These are phyloP conservation scores for Eolophus roseicapilla DNA, from an alignment of 2,113 vertebrate species.

Conservation along the genomic window DNA sequence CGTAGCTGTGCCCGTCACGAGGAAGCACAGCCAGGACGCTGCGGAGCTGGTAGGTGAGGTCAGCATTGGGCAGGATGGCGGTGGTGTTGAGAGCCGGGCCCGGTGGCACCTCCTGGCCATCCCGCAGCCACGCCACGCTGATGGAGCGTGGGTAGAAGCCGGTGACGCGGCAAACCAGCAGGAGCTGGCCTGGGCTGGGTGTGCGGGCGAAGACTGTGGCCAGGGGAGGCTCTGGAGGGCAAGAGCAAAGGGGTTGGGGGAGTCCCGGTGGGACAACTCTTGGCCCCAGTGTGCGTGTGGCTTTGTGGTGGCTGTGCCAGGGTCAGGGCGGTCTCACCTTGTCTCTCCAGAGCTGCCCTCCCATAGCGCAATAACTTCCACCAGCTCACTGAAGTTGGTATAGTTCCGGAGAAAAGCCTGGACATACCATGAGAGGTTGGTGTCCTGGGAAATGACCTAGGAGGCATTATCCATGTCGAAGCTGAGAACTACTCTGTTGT, in stretches of 20 bases:
- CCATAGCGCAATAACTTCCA: too few species aligned
- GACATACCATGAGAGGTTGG: too few species aligned
- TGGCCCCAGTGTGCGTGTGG: not conserved
- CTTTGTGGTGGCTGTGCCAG: not conserved
- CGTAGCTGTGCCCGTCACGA: not conserved
- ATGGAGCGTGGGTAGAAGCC: constrained; percentile 15
- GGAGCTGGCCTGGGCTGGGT: not conserved
- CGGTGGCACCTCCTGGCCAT: not conserved
- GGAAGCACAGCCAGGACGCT: not conserved
- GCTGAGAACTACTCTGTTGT: not conserved
- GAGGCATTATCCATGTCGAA: too few species aligned
- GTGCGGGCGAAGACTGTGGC: not conserved
- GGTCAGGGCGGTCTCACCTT: not conserved
- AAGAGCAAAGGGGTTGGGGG: not conserved
- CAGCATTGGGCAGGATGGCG: not conserved
- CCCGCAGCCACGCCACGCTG: not conserved
- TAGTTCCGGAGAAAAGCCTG: too few species aligned
- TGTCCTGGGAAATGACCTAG: too few species aligned
- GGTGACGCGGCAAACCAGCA: not conserved
- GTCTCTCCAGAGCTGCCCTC: too few species aligned
- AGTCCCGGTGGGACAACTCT: fast-evolving
- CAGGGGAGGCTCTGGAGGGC: not conserved
- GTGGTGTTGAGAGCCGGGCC: not conserved
- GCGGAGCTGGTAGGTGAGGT: constrained; percentile 30
- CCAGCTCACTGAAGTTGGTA: too few species aligned